Evolutionary conservation across 2,888 invertebrate species (phyloP), one percentile per base, ranked within the genome.

Genomic region (Leptogaster cylindrica): DNA sequence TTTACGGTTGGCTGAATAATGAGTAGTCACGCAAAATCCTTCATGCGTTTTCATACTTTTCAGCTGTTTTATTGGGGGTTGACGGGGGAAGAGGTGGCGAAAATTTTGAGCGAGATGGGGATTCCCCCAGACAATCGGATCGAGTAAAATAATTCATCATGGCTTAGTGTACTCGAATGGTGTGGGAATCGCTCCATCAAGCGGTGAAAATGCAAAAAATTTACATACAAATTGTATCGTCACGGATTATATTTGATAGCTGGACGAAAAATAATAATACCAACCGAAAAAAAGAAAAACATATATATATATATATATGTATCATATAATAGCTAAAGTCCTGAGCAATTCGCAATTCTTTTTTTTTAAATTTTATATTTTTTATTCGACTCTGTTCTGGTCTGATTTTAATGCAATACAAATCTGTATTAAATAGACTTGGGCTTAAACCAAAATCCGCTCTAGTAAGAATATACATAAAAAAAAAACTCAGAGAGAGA

Each of bases 151-250:
- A 58, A 58, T 58, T 58, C 58, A 58, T 58, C 58, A 58, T 14
- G 58, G 58, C 58, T 58, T 58, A 58, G 41, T 58, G 58, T 27
- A 14, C 8, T 25, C 58, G 46, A 14, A 7, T 14, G 41, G 41
- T 58, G 58, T 58, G 58, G 39, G 39, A 58, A 58, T 27, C 31
- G 36, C 58, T 58, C 41, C 36, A 58, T 58, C 58, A 58, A 58
- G 25, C 36, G 25, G 14, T 14, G 39, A 20, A 58, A 58, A 58
- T 71, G 72, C 70, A 71, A 72, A 71, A 73, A 73, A 73, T 73
- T 72, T 72, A 72, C 73, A 72, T 73, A 73, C 73, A 73, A 73
- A 73, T 73, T 73, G 72, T 73, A 71, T 73, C 71, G 72, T 58
- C 70, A 71, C 70, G 72, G 73, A 73, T 73, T 73, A 72, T 72